Conservation (phyloP, 1,140 invertebrate genomes). For the Paramacrobiotus metropolitanus region DNA sequence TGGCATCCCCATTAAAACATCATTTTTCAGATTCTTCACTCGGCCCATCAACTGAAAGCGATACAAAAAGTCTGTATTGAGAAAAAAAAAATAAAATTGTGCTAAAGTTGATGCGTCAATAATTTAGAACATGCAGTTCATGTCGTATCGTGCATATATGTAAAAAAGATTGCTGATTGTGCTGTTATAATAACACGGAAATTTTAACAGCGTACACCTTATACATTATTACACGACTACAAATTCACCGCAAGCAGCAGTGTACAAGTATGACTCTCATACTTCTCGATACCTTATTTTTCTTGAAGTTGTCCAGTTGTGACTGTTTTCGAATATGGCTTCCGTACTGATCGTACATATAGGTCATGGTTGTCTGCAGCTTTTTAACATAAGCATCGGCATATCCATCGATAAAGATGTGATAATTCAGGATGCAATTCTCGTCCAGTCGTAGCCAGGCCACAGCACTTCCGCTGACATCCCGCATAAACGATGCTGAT, state of each 20-base stretch:
- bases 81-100: no score
- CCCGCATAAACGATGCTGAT: background rate
- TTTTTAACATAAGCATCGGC: background rate
- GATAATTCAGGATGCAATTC: constrained; percentile 57
- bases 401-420: constrained; percentile 28
- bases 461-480: constrained; percentile 29
- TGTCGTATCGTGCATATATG: no score
- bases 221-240: no score
- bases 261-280: no score
- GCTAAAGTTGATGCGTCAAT: no score
- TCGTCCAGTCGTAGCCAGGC: constrained; percentile 54
- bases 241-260: no score
- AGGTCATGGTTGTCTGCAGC: background rate
- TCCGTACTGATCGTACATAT: background rate
- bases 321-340: background rate
- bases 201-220: no score
- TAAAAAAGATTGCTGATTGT: no score
- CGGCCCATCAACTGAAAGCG: background rate
- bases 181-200: no score
- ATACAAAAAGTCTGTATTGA: background rate
- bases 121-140: no score
- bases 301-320: background rate
- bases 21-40: constrained; percentile 3
- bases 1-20: background rate
- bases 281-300: background rate